These are phyloP conservation scores for Melanotaenia nigrans DNA, from an alignment of 2,797 vertebrate genomes.

Conservation along the genomic window DNA sequence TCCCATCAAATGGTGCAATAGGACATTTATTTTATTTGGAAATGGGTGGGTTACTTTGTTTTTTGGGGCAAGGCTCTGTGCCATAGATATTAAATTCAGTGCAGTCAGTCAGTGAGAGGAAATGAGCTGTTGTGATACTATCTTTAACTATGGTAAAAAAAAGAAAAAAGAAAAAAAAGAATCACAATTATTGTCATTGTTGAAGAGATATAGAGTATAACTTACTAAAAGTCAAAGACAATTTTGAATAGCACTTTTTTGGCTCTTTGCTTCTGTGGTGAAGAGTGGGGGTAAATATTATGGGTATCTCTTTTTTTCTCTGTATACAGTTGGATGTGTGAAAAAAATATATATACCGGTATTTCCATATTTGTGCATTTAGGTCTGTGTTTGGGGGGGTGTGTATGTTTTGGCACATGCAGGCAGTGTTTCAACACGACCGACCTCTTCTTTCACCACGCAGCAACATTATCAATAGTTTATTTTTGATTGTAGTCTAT, in stretches of 20 bases:
- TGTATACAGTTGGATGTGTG: conserved; percentile 87
- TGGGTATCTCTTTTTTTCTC: conserved; percentile 83
- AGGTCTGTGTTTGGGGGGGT: conserved; percentile 78
- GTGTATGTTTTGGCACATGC: conserved; percentile 81
- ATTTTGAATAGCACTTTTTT: conserved; percentile 86
- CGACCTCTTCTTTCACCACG: conserved; percentile 65
- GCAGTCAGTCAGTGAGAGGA: conserved; percentile 76
- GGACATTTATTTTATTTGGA: conserved; percentile 70
- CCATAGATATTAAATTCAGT: conserved; percentile 84
- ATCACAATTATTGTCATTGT: conserved; percentile 78
- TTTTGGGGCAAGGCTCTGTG: conserved; percentile 79
- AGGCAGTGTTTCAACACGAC: conserved; percentile 70
- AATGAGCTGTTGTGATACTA: conserved; percentile 75
- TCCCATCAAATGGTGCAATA: conserved; percentile 86
- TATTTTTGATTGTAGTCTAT: conserved; percentile 77
- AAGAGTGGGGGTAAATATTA: conserved; percentile 81
- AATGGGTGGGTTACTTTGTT: conserved; percentile 73
- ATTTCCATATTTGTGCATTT: conserved; percentile 85
- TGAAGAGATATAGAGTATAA: conserved; percentile 78
- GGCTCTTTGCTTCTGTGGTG: conserved; percentile 81
- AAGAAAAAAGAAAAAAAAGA: conserved; percentile 69
- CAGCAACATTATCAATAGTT: conserved; percentile 72
- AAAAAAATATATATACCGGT: conserved; percentile 80
- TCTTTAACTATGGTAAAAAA: conserved; percentile 73
- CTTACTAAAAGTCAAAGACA: conserved; percentile 80